phyloP scores from a whole-genome alignment of 1,140 invertebrate species.

The Atta colombica region DNA sequence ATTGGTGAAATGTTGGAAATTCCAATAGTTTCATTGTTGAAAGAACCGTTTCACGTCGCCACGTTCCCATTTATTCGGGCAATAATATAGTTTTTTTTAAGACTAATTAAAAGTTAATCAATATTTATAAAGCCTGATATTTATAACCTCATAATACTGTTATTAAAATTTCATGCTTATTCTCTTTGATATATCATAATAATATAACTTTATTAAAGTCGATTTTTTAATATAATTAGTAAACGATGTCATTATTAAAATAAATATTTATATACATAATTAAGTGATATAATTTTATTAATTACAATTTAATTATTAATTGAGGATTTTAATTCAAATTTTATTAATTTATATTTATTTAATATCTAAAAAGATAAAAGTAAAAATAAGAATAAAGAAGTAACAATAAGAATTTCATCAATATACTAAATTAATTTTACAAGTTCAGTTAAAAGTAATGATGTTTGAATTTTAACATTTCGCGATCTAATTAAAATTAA shows the following conservation, averaged over 20 bases:
- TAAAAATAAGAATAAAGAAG: no score
- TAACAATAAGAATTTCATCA: background rate
- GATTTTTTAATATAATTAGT: background rate
- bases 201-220: background rate
- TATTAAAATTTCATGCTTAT: constrained; percentile 20
- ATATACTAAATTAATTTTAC: background rate
- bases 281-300: background rate
- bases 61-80: background rate
- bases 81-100: constrained; percentile 4
- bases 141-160: background rate
- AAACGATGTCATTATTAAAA: constrained; percentile 1
- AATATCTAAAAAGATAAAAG: background rate
- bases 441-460: background rate
- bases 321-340: background rate
- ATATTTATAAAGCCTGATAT: background rate
- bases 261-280: background rate
- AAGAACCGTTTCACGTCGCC: background rate
- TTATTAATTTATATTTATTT: background rate
- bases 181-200: background rate
- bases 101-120: constrained; percentile 12
- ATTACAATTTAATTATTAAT: constrained; percentile 1
- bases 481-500: background rate
- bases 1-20: constrained; percentile 13
- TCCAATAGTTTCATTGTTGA: constrained; percentile 16
- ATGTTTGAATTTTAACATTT: background rate